Base-by-base conservation (phyloP, 2,113 vertebrate species). In the Panthera leo region DNA sequence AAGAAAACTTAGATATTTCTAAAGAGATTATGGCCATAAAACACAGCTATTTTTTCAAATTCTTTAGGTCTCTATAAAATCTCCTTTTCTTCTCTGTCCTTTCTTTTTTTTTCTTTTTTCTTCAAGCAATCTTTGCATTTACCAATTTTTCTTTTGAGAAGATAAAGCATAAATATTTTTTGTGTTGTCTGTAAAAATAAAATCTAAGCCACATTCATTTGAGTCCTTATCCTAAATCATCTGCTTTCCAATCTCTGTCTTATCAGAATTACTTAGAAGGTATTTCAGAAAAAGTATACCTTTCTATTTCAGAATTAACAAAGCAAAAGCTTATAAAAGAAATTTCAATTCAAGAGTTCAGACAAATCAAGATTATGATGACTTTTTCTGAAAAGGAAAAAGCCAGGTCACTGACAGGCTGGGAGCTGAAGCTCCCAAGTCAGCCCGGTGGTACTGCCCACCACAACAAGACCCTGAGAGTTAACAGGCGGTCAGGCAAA, bases 291-390 rank as follows among this genome's bases (percentile, higher is more conserved):
- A 95, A 87, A 2, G 25, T 14, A 3, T 27, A 36, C 9, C 21
- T 84, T 84, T 95, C 87, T 31, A 55, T 79, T 83, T 80, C 71
- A 91, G 53, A 97, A 97, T 89, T 79, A 91, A 88, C 16, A 91
- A 88, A 84, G 39, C 31, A 25, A 65, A 89, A 89, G 36, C 31
- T 29, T 80, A 80, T 63, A 92, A 70, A 82, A 29, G 3, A 79
- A 88, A 76, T 27, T 84, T 85, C 45, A 88, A 78, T 67, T 94
- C 34, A 89, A 83, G 16, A 27, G 34, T 91, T 84, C 48, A 63
- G 29, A 86, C 39, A 67, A 79, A 84, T n/a, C 34, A 85, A 91
- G 58, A 61, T 29, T 45, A 58, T 39, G 42, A 78, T 90, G 21
- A 16, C 58, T 67, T 85, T 96, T 85, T 82, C 86, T 68, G 42